Evolutionary conservation across 1,140 invertebrate species (phyloP).

Genomic region (Drosophila bipectinata): DNA sequence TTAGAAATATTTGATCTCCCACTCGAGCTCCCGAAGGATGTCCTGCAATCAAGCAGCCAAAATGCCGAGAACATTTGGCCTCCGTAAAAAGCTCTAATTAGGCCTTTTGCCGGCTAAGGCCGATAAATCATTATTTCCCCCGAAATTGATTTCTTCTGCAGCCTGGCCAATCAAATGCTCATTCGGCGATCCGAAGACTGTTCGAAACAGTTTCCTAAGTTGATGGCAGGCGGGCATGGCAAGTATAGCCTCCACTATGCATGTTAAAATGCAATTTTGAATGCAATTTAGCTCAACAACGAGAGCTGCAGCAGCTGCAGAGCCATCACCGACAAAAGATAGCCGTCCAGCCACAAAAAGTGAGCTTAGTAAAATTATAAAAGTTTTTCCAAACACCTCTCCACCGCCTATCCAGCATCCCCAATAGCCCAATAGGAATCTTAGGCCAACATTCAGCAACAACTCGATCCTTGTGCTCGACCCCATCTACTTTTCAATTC

Average conservation of each 20-base stretch:
- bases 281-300: slow-evolving; percentile 38
- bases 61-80: neutral
- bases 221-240: neutral
- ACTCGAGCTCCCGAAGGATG: neutral
- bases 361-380: slow-evolving; percentile 59
- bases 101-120: slow-evolving; percentile 5
- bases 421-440: neutral
- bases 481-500: slow-evolving; percentile 15
- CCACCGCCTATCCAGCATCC: neutral
- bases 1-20: neutral
- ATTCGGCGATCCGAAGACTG: slow-evolving; percentile 27
- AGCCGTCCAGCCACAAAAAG: slow-evolving; percentile 25
- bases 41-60: slow-evolving; percentile 1
- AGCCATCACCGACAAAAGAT: neutral
- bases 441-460: too few relatives aligned
- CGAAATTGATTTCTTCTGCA: slow-evolving; percentile 1
- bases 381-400: slow-evolving; percentile 33
- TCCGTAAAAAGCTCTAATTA: neutral
- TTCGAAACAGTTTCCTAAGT: slow-evolving; percentile 40
- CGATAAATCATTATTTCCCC: slow-evolving; percentile 4
- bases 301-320: neutral
- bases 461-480: too few relatives aligned
- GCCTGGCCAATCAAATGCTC: slow-evolving; percentile 11
- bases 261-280: slow-evolving; percentile 64
- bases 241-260: slow-evolving; percentile 24